Evolutionary conservation across 2,113 vertebrate species (phyloP).

Genomic region (Tragelaphus buxtoni): DNA sequence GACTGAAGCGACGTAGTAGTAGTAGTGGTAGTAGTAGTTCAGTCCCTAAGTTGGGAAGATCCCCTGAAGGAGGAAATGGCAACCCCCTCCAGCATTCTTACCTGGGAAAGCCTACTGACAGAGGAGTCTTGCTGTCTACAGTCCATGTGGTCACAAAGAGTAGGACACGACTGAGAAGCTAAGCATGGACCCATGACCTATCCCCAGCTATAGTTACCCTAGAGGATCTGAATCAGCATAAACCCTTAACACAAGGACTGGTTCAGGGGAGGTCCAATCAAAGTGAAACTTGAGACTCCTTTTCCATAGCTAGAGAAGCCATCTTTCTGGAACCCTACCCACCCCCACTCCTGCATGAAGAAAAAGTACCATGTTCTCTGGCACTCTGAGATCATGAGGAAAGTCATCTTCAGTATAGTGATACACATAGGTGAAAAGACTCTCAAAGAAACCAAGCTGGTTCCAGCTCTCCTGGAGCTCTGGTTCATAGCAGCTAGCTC

Average conservation of each 20-base stretch:
- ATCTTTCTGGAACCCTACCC: background rate
- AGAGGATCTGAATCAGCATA: background rate
- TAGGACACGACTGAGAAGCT: background rate
- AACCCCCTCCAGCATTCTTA: background rate
- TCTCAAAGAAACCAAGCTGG: background rate
- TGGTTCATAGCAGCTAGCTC: background rate
- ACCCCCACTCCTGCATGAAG: background rate
- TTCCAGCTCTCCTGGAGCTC: background rate
- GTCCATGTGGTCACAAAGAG: background rate
- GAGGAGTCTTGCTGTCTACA: background rate
- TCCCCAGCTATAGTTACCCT: background rate
- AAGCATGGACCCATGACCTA: background rate
- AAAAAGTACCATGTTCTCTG: background rate
- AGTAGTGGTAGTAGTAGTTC: background rate
- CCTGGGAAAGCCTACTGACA: background rate
- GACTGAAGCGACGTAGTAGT: too few relatives aligned
- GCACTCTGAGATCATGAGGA: background rate
- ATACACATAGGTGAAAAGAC: background rate
- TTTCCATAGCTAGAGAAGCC: background rate
- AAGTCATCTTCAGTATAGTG: background rate
- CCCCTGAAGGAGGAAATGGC: background rate
- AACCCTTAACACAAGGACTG: background rate
- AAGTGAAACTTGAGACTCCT: background rate
- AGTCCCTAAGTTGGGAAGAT: background rate
- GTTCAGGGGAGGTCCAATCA: background rate